Conservation (phyloP, 2,888 invertebrate species). For the Spilosoma lubricipeda region DNA sequence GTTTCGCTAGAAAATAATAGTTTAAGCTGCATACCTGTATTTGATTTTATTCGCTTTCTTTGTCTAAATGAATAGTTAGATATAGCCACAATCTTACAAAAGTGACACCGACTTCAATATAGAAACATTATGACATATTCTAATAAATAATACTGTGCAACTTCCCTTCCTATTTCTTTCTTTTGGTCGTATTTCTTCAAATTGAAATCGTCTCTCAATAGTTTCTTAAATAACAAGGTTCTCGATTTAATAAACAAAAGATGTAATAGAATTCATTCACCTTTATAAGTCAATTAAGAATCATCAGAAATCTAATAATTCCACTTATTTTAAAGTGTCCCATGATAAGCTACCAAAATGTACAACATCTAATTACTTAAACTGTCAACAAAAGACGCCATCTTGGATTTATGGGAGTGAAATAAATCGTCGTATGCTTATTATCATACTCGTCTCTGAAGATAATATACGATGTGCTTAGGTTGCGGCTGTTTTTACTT, state of each 20-base stretch:
- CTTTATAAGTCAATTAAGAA: not conserved
- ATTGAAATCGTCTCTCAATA: no score
- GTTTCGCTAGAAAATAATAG: not conserved
- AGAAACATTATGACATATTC: no score
- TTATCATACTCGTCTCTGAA: conserved; percentile 16
- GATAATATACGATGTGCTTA: conserved; percentile 27
- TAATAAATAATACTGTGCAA: no score
- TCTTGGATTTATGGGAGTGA: conserved; percentile 23
- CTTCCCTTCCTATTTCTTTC: no score
- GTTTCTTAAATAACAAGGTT: no score
- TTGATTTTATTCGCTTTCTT: no score
- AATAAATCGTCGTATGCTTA: conserved; percentile 19
- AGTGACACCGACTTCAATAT: no score
- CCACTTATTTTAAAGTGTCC: not conserved
- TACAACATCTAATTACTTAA: conserved; percentile 26
- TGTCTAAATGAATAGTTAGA: no score
- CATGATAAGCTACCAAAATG: conserved; percentile 2
- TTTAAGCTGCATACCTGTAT: not conserved
- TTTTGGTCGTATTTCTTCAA: no score
- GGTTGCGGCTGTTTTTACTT: conserved; percentile 15
- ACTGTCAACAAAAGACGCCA: conserved; percentile 25
- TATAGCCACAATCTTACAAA: no score
- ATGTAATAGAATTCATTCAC: no score
- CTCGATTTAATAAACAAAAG: no score
- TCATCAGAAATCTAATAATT: not conserved